Evolutionary conservation across 92 coral and sea anemone genomes (phyloP), one percentile per base, ranked within the genome.

Genomic region (Siderastrea siderea): DNA sequence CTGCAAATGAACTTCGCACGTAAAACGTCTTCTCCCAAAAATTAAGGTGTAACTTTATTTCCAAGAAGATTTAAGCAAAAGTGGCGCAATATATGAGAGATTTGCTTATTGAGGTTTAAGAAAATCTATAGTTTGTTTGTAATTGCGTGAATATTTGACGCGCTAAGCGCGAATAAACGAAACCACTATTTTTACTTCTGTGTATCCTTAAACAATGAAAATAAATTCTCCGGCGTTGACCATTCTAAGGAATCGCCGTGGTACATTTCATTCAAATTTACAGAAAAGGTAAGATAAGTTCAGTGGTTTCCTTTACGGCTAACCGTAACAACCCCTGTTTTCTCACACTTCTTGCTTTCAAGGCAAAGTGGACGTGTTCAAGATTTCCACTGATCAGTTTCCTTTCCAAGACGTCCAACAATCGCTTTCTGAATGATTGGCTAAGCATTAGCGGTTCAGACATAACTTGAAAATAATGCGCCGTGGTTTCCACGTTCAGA

Each of bases 391-490:
- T 1, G 3, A 1, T 45, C 12, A 7, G 15, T 69, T 26, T 26
- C 38, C 38, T 26, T 26, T 26, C 38, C 38, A 26, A 26, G 38
- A 26, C 38, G 38, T 26, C 74, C 19, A 69, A 5, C 6, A 69
- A 45, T 69, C 74, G 74, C 74, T 2, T 12, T 11, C 74, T 2
- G n/a, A 69, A 0, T 6, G 74, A 69, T 4, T 69, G 74, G n/a
- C 53, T 69, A 1, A 26, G 38, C 38, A 26, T 26, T 26, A 26
- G 38, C 38, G 38, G 38, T 26, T 26, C 38, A 26, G 38, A 45
- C 53, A 69, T 26, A 4, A 69, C 74, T 44, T 69, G 74, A 68
- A 69, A 69, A 69, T 45, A 45, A 69, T 69, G 74, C 3, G 74
- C 4, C 11, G 49, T 7, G 4, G 74, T 69, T 69, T 43, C 48